Conservation (phyloP, 2,113 vertebrate genomes). For the Cavia aperea region DNA sequence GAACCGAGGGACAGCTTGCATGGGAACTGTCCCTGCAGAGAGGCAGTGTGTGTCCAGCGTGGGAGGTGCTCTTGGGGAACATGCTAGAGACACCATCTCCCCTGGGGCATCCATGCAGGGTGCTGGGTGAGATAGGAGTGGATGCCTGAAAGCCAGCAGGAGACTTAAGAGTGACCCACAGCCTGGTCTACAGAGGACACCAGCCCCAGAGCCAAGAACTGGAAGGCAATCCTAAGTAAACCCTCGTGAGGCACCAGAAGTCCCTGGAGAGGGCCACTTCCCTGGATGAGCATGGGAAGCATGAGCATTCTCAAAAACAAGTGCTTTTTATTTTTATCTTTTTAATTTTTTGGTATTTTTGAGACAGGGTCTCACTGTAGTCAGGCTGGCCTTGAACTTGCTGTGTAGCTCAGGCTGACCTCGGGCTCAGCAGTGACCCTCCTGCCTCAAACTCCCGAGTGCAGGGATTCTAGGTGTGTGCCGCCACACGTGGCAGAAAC, state of each 20-base stretch:
- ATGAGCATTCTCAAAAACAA: neutral
- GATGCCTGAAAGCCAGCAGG: neutral
- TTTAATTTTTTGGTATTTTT: neutral
- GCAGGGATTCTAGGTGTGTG: neutral
- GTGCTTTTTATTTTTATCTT: neutral
- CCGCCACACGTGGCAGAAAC: neutral
- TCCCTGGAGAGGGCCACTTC: neutral
- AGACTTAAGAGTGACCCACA: neutral
- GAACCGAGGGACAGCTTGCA: neutral
- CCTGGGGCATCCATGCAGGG: neutral
- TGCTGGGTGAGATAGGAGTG: neutral
- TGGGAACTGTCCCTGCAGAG: neutral
- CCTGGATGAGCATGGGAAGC: neutral
- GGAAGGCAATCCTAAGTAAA: neutral
- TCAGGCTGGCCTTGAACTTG: neutral
- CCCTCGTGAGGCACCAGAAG: neutral
- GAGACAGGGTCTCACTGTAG: neutral
- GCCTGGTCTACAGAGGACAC: too few species aligned
- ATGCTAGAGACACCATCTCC: neutral
- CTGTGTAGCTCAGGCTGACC: too few species aligned
- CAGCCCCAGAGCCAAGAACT: neutral
- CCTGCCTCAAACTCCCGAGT: neutral
- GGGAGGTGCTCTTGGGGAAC: rapidly evolving
- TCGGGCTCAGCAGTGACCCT: too few species aligned
- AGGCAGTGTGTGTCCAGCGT: neutral